A percentile compares a stretch with the other conserved stretches of the same genome.
These are phyloP conservation scores for Hemaris fuciformis DNA, from an alignment of 2,888 invertebrate species.

Conservation along the genomic window DNA sequence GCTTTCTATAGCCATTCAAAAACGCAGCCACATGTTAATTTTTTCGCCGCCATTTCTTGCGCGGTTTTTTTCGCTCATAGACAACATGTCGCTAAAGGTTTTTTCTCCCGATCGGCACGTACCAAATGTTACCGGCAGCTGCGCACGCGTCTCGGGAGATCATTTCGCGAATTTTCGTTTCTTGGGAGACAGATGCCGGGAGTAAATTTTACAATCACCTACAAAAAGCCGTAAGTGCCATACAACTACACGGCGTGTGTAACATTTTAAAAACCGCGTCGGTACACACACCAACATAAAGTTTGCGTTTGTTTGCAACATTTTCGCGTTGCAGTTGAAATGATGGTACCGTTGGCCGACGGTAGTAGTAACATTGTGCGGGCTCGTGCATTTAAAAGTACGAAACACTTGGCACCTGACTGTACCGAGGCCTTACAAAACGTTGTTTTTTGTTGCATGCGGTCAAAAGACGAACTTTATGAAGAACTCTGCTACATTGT, in stretches of 20 bases:
- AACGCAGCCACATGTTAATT: constrained; percentile 14
- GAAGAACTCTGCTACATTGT: constrained; percentile 19
- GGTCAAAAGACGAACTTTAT: constrained; percentile 29
- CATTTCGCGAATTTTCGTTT: constrained; percentile 68
- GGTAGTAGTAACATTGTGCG: constrained; percentile 4
- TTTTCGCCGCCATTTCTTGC: constrained; percentile 10
- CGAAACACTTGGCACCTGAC: constrained; percentile 35
- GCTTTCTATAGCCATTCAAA: not conserved
- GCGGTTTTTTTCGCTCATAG: constrained; percentile 36
- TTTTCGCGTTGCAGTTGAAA: constrained; percentile 18
- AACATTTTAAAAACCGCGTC: constrained; percentile 21
- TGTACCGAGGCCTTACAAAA: constrained; percentile 32
- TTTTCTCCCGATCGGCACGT: constrained; percentile 62
- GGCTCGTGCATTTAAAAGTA: constrained; percentile 24
- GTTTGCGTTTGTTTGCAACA: constrained; percentile 12
- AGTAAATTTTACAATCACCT: constrained; percentile 27
- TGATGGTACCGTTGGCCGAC: not conserved
- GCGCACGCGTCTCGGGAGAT: constrained; percentile 52
- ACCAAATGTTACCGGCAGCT: constrained; percentile 75
- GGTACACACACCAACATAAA: constrained; percentile 14
- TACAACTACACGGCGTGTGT: constrained; percentile 18
- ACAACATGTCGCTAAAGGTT: constrained; percentile 38
- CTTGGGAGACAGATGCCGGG: constrained; percentile 53
- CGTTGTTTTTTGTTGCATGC: constrained; percentile 23
- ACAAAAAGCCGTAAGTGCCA: constrained; percentile 35